Conservation (phyloP, 2,888 invertebrate genomes). For the Chesias legatella region DNA sequence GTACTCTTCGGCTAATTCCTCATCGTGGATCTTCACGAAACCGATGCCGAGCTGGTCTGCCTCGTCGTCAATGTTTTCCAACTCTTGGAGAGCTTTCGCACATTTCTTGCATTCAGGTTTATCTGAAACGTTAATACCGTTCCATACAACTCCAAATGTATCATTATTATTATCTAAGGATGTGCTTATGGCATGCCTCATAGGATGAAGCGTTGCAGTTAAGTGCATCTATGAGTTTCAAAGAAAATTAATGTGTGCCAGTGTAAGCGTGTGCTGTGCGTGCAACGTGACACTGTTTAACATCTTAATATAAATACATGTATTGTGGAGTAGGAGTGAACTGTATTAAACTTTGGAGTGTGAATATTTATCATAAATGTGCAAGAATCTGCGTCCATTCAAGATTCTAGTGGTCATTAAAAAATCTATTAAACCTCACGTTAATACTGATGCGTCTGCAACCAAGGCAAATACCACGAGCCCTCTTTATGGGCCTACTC, state of each 20-base stretch:
- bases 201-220: slow-evolving; percentile 70
- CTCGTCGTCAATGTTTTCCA: slow-evolving; percentile 97
- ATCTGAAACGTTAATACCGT: slow-evolving; percentile 80
- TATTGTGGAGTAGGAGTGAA: slow-evolving; percentile 24
- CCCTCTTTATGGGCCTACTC: not conserved
- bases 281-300: slow-evolving; percentile 27
- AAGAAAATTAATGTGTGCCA: slow-evolving; percentile 53
- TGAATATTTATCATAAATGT: slow-evolving; percentile 12
- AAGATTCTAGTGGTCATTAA: slow-evolving; percentile 14
- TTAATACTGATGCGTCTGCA: slow-evolving; percentile 1
- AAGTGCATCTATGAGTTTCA: slow-evolving; percentile 55
- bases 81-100: slow-evolving; percentile 92
- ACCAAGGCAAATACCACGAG: not conserved
- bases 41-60: slow-evolving; percentile 96
- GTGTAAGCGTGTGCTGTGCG: slow-evolving; percentile 37
- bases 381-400: slow-evolving; percentile 16
- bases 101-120: slow-evolving; percentile 96
- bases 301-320: slow-evolving; percentile 20
- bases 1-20: slow-evolving; percentile 94
- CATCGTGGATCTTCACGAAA: slow-evolving; percentile 96
- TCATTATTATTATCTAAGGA: slow-evolving; percentile 5
- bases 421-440: slow-evolving; percentile 13
- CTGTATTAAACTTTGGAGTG: slow-evolving; percentile 22
- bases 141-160: slow-evolving; percentile 11
- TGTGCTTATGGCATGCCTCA: slow-evolving; percentile 51